These are phyloP conservation scores for Tetropium fuscum DNA, from an alignment of 2,888 invertebrate genomes.

Conservation along the genomic window DNA sequence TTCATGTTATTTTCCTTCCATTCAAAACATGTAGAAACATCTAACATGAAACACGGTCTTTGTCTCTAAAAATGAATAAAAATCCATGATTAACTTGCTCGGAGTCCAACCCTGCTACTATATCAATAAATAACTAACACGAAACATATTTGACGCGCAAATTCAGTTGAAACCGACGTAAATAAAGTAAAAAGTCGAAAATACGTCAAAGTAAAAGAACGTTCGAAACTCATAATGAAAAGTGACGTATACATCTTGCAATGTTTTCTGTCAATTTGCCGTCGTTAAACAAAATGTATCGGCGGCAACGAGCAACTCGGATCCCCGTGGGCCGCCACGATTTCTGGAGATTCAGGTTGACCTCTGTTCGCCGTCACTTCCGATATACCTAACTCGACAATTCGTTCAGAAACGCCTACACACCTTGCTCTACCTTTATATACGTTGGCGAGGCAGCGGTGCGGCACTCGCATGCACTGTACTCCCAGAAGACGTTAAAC, in stretches of 20 bases:
- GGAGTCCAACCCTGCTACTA: too few species aligned
- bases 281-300: constrained; percentile 28
- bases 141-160: not conserved
- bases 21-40: too few species aligned
- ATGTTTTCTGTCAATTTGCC: constrained; percentile 35
- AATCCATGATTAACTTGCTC: too few species aligned
- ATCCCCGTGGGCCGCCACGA: constrained; percentile 44
- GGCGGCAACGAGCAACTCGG: constrained; percentile 23
- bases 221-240: not conserved
- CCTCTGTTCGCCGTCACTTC: constrained; percentile 59
- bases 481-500: constrained; percentile 58
- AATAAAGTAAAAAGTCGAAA: not conserved
- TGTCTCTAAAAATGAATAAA: too few species aligned
- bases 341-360: constrained; percentile 55
- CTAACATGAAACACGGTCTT: too few species aligned
- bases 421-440: constrained; percentile 27
- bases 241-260: constrained; percentile 19
- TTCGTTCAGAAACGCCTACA: constrained; percentile 44
- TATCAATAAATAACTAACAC: too few species aligned
- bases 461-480: constrained; percentile 42
- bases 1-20: too few species aligned
- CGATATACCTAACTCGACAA: constrained; percentile 51
- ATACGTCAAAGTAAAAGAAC: not conserved
- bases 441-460: constrained; percentile 25
- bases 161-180: not conserved